Percentiles rank a stretch among this genome's conserved stretches.
Evolutionary conservation across 2,113 vertebrate genomes (phyloP).

Genomic region (Tylochromis polylepis): DNA sequence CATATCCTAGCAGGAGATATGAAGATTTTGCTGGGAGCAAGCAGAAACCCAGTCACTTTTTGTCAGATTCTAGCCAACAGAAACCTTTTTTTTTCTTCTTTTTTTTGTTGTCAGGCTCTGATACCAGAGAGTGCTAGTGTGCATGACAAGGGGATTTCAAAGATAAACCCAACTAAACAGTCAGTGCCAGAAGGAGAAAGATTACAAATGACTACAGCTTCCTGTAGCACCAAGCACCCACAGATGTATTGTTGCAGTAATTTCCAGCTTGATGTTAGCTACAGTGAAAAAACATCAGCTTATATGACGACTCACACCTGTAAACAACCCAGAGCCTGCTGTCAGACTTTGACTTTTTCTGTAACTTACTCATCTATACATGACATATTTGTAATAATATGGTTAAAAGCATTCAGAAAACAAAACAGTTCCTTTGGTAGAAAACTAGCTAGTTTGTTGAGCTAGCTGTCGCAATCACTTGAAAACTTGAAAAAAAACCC

Average conservation of each 20-base stretch:
- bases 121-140: constrained; percentile 17
- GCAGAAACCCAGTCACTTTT: constrained; percentile 9
- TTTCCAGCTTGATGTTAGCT: neutral
- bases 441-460: neutral
- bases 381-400: neutral
- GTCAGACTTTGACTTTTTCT: neutral
- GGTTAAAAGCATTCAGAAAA: neutral
- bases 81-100: neutral
- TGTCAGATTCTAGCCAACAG: constrained; percentile 11
- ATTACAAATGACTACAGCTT: constrained; percentile 19
- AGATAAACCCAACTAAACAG: constrained; percentile 36
- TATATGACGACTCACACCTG: neutral
- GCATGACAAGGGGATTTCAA: constrained; percentile 23
- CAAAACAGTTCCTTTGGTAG: neutral
- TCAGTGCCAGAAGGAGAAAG: constrained; percentile 33
- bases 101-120: neutral
- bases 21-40: constrained; percentile 7
- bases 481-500: neutral
- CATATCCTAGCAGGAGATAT: neutral
- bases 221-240: neutral
- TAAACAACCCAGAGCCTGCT: neutral
- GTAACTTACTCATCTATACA: neutral
- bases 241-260: constrained; percentile 12
- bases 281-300: neutral
- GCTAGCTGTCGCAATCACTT: neutral